Base-by-base conservation (phyloP, 2,113 vertebrate genomes). In the Takifugu flavidus region DNA sequence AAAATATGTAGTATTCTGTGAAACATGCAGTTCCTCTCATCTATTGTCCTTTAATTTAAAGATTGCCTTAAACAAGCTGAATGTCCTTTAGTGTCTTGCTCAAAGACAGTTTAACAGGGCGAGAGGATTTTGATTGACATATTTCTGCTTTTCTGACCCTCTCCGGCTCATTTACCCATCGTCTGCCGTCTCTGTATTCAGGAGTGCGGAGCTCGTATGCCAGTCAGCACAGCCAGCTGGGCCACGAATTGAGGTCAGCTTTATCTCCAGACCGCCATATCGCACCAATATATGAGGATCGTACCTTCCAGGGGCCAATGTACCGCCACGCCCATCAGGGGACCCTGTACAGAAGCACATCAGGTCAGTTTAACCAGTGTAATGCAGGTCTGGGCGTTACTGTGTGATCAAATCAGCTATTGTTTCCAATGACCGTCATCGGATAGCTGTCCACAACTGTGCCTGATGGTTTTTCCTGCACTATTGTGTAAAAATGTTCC, bases 201-300 rank as follows among this genome's bases (percentile, higher is more conserved):
- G 96, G 95, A 59, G 89, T 97, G 43, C 89, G 95, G 82, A 93
- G 92, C 20, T 96, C 96, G 0, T 98, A 96, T 5, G 91, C 95
- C 12, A 96, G 95, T 87, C 96, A 98, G 28, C 95, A 96, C 86
- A 98, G 94, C 67, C 95, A 94, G 39, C 90, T 95, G 25, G 95
- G 93, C 8, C 94, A 91, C 60, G 96, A 98, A 27, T 56, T 95
- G 4, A 93, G 94, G 44, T 92, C 95, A 0, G n/a, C 91, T 1
- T 89, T 96, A 54, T 98, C 95, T 72, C 96, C 96, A 0, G 96
- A 96, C 66, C 65, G 94, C 76, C 95, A 97, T 82, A 96, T 98
- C 59, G 94, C 93, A 13, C 96, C 96, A 4, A 98, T 98, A 77
- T 99, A 96, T 2, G 96, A 99, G 85, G 96, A 95, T 61, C 92